Evolutionary conservation across 1,140 invertebrate species (phyloP).

Genomic region (Hylaeus anthracinus): DNA sequence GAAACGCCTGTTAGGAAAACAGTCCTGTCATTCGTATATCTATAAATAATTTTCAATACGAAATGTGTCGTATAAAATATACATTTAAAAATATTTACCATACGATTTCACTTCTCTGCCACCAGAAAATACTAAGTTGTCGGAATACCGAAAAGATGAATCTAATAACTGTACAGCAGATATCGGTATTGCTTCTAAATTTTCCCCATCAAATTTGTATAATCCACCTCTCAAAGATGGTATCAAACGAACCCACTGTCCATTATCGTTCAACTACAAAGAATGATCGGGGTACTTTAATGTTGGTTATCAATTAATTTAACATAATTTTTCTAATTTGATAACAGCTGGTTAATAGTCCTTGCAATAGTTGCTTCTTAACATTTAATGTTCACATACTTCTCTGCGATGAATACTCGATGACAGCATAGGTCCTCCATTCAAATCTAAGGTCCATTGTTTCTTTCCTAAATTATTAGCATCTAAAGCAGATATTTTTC

Average conservation of each 20-base stretch:
- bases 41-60: background rate
- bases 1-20: conserved; percentile 84
- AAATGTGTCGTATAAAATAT: background rate
- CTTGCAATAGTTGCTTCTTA: too few relatives aligned
- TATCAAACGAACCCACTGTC: conserved; percentile 92
- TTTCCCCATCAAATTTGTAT: conserved; percentile 95
- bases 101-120: conserved; percentile 86
- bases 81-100: conserved; percentile 69
- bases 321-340: background rate
- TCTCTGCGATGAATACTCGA: conserved; percentile 92
- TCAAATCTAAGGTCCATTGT: conserved; percentile 88
- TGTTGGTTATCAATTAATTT: background rate
- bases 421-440: conserved; percentile 87
- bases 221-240: conserved; percentile 94
- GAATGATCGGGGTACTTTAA: background rate
- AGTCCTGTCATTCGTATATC: conserved; percentile 16
- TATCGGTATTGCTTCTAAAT: conserved; percentile 92
- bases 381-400: conserved; percentile 78
- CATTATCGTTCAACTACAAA: conserved; percentile 89
- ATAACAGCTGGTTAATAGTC: too few relatives aligned
- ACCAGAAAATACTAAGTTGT: conserved; percentile 93
- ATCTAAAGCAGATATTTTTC: conserved; percentile 89
- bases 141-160: conserved; percentile 91
- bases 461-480: conserved; percentile 84
- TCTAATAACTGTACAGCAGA: conserved; percentile 91